Conservation (phyloP, 2,113 vertebrate genomes). For the Mixornis gularis region DNA sequence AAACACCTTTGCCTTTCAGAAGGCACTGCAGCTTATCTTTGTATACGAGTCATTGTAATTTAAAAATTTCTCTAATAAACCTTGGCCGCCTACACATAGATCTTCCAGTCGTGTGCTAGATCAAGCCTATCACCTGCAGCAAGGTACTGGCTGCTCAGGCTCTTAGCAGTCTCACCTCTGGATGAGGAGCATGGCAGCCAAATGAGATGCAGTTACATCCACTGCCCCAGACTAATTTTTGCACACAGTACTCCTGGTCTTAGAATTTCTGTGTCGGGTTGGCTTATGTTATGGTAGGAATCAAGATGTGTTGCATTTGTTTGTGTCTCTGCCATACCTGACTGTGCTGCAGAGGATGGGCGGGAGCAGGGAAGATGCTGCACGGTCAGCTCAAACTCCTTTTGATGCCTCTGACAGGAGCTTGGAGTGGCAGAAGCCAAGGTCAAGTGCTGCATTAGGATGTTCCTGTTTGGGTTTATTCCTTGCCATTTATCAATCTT, state of each 20-base stretch:
- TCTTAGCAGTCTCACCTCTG: background rate
- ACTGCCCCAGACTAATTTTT: accelerated
- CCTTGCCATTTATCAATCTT: background rate
- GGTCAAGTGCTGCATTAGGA: background rate
- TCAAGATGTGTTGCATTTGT: background rate
- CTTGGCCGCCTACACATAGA: background rate
- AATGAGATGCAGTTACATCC: background rate
- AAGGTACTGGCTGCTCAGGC: background rate
- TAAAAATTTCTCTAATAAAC: slow-evolving; percentile 48
- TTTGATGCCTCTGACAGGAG: background rate
- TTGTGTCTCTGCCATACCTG: background rate
- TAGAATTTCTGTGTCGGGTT: background rate
- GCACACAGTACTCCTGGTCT: background rate
- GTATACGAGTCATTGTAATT: background rate
- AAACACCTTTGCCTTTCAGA: slow-evolving; percentile 21
- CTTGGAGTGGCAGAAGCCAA: background rate
- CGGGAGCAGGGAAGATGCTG: background rate
- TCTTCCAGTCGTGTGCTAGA: background rate
- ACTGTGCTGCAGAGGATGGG: background rate
- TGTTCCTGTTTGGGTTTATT: background rate
- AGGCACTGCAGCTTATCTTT: slow-evolving; percentile 26
- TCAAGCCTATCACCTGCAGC: background rate
- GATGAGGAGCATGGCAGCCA: background rate
- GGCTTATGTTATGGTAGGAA: background rate
- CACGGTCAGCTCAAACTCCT: background rate